These are phyloP conservation scores for Pocillopora meandrina DNA, from an alignment of 92 coral and sea anemone genomes.

Conservation along the genomic window DNA sequence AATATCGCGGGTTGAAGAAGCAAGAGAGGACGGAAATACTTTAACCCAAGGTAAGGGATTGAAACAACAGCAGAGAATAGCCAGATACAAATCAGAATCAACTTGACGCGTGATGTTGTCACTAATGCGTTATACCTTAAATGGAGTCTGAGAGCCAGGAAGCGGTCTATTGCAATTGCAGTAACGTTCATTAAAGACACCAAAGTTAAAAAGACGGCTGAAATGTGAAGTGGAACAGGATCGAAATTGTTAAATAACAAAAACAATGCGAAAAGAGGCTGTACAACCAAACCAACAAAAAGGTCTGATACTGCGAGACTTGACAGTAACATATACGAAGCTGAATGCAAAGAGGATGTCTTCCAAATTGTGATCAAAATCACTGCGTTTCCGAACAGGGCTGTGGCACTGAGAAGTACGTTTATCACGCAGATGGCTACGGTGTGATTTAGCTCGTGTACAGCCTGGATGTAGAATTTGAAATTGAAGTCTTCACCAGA, in stretches of 20 bases:
- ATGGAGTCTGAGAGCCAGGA: constrained; percentile 2
- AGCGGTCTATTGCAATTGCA: neutral
- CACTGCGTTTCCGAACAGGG: neutral
- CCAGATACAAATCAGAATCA: neutral
- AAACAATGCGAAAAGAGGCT: neutral
- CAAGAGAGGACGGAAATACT: too few species aligned
- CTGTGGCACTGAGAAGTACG: neutral
- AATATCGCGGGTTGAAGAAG: too few species aligned
- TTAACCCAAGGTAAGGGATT: too few species aligned
- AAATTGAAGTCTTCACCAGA: too few species aligned
- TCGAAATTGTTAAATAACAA: neutral
- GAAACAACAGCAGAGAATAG: neutral
- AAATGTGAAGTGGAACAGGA: neutral
- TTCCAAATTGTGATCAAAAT: neutral
- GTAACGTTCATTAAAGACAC: neutral
- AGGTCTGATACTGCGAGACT: constrained; percentile 3
- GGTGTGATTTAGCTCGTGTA: too few species aligned
- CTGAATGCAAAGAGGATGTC: constrained; percentile 10
- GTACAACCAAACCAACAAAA: neutral
- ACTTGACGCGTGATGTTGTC: neutral
- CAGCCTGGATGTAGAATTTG: too few species aligned
- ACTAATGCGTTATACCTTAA: neutral
- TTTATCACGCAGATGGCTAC: neutral
- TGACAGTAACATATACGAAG: neutral
- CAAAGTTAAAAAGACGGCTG: neutral